Base-by-base conservation (phyloP, 1,140 invertebrate species). In the Zaprionus vittiger region DNA sequence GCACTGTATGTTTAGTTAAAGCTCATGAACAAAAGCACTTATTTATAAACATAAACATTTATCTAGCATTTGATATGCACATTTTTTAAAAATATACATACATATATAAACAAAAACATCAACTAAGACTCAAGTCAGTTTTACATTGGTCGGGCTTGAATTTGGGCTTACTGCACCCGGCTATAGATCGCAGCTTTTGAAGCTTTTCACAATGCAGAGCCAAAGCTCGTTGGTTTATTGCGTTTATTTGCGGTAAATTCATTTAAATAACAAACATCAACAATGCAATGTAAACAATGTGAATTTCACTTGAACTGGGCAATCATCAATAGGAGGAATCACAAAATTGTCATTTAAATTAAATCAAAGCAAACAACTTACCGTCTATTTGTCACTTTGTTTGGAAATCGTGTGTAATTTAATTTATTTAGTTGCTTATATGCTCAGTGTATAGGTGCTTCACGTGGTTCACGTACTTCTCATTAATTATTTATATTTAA, bases 21-120 rank as follows among this genome's bases (percentile, higher is more conserved):
- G 54, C 63, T 79, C 76, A 85, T 77, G 44, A 79, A 64, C 70
- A 76, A 70, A 75, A 76, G 31, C 79, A 86, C 76, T 72, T 87
- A 86, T 86, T 86, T 86, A 87, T 86, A 83, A 77, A 77, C 68
- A 76, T 65, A 76, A 71, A 76, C 83, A 85, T 85, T 79, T 73
- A 75, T 66, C 59, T 57, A 66, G 81, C 78, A 84, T 84, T 74
- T 80, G 64, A 56, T 80, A 80, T 80, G 77, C 70, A 65, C 34
- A 69, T 67, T 73, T 72, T 71, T 61, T 65, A 80, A 70, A 70
- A 38, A 62, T 44, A 71, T 60, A 69, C 17, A 71, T 60, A 69
- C 17, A 60, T 37, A 71, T 31, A 59, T 14, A 56, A 70, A 74
- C 41, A 68, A 44, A 44, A 47, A 17, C n/a, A 15, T 38, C 5